Conservation (phyloP, 2,797 vertebrate species). For the Pristis pectinata region DNA sequence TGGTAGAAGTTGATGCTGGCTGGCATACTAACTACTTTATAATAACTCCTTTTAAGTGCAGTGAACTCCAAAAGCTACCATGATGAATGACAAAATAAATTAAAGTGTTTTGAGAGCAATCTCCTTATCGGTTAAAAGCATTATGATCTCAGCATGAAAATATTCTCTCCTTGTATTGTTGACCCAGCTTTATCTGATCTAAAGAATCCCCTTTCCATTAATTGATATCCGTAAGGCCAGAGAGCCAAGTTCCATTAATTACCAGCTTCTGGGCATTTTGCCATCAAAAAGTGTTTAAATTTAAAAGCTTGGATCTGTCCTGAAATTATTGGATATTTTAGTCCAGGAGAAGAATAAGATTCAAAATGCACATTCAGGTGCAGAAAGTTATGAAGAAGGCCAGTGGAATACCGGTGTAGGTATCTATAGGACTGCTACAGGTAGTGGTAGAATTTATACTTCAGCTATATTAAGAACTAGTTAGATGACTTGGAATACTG, state of each 20-base stretch:
- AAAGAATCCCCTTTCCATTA: background rate
- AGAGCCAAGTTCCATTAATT: background rate
- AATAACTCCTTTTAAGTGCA: background rate
- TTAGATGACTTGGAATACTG: background rate
- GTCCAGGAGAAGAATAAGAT: background rate
- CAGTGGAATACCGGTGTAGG: background rate
- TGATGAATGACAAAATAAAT: background rate
- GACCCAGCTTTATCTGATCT: background rate
- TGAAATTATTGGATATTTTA: background rate
- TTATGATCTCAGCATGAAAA: background rate
- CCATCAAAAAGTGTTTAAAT: background rate
- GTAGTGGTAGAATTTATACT: background rate
- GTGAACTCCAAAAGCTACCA: background rate
- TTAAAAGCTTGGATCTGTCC: background rate
- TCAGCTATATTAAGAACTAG: background rate
- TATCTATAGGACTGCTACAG: too few relatives aligned
- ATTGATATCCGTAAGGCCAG: background rate
- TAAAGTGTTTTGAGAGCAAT: background rate
- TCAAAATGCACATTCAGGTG: background rate
- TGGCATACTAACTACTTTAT: background rate
- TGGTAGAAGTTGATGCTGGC: background rate
- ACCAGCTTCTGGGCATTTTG: background rate
- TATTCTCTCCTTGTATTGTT: background rate
- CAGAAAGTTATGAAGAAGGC: background rate
- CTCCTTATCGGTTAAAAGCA: slow-evolving; percentile 29